These are phyloP conservation scores for Platichthys flesus DNA, from an alignment of 2,113 vertebrate genomes.

Conservation along the genomic window DNA sequence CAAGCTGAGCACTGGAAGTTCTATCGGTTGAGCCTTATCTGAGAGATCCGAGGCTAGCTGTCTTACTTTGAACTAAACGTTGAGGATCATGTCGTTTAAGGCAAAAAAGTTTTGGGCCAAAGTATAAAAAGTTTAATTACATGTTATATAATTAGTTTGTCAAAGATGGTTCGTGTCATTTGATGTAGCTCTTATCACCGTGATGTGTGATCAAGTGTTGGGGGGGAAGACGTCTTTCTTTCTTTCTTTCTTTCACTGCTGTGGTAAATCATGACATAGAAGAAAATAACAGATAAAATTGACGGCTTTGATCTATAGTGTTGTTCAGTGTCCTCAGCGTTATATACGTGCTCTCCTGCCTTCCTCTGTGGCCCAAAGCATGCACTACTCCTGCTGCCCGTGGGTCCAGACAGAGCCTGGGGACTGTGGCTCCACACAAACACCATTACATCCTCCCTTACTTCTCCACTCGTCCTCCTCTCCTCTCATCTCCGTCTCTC, in stretches of 20 bases:
- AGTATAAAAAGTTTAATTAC: too few relatives aligned
- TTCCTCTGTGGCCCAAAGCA: conserved; percentile 33
- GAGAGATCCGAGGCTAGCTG: too few relatives aligned
- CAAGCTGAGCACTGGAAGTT: too few relatives aligned
- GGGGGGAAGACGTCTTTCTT: too few relatives aligned
- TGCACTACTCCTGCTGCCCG: conserved; percentile 53
- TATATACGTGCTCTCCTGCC: neutral
- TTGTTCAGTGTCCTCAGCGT: conserved; percentile 20
- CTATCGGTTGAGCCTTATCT: too few relatives aligned
- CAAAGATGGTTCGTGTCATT: too few relatives aligned
- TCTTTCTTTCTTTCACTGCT: conserved; percentile 3
- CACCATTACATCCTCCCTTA: conserved; percentile 51
- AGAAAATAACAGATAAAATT: conserved; percentile 10
- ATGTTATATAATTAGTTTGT: too few relatives aligned
- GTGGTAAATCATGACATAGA: neutral
- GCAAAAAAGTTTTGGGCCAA: too few relatives aligned
- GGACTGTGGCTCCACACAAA: conserved; percentile 51
- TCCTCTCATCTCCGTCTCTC: conserved; percentile 25
- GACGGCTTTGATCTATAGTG: conserved; percentile 36
- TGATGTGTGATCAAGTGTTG: too few relatives aligned
- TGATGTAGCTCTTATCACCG: too few relatives aligned
- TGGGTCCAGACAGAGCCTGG: conserved; percentile 61
- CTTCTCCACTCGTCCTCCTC: conserved; percentile 25
- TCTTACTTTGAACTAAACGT: too few relatives aligned
- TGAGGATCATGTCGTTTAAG: too few relatives aligned